Base-by-base conservation (phyloP, 2,888 invertebrate genomes). In the Scrobipalpa costella region DNA sequence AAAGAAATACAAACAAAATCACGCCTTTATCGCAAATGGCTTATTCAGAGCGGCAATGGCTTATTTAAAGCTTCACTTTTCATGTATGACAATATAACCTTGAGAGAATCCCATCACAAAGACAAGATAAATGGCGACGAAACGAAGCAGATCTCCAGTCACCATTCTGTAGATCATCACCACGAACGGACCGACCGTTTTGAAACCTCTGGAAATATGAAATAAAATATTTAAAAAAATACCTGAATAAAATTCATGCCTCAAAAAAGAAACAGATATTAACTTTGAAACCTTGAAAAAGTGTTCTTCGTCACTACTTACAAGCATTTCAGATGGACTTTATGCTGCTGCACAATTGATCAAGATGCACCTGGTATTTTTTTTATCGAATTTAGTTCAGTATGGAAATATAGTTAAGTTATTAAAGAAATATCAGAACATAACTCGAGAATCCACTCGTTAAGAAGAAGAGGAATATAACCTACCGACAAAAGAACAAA, bases 141-240 rank as follows among this genome's bases (percentile, higher is more conserved):
- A 99, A 69, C 99, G 94, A 33, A 99, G 91, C 36, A 99, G 92
- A 88, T 99, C 99, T 63, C 99, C 98, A 94, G 96, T 96, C 59
- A 99, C 96, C 98, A 99, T 99, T 69, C 98, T 94, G 88, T 99
- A 99, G 73, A 99, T 98, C 99, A 99, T 99, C 71, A 99, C 98
- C n/a, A 99, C 99, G 94, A 99, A 99, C 0, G 99, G 99, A 3
- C 99, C 99, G 0, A 99, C 98, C 0, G 98, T 98, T 87, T 98
- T 98, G 86, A 99, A 98, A 13, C 98, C 99, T 77, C 99, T 98
- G 88, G 50, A 62, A 71, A 65, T 15, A 34, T 21, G 5, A 49
- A 47, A 15, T 15, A 7, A 17, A 5, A 49, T 11, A 49, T 1
- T 49, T 8, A 2, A 19, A 17, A n/a, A 69, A 44, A n/a, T n/a